These are phyloP conservation scores for Chironomus riparius DNA, from an alignment of 2,888 invertebrate species.

Conservation along the genomic window DNA sequence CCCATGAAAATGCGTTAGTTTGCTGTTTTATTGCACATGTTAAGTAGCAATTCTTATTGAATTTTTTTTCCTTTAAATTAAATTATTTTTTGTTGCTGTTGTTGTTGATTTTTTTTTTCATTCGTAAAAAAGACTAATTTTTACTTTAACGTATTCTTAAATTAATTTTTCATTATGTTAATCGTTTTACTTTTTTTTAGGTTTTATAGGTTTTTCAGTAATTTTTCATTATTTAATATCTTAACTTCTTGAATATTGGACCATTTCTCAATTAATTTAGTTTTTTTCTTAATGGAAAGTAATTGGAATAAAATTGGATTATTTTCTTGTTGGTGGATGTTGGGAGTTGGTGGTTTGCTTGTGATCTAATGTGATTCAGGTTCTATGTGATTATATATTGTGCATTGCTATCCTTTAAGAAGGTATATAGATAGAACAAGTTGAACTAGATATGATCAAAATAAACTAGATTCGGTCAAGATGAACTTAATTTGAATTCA, in stretches of 20 bases:
- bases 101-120: background rate
- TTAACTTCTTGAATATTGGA: background rate
- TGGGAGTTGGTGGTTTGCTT: too few species aligned
- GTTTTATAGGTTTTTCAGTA: background rate
- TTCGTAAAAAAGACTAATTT: background rate
- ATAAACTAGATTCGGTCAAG: too few species aligned
- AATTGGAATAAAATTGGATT: too few species aligned
- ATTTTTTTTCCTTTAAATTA: too few species aligned
- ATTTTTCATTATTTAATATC: background rate
- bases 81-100: background rate
- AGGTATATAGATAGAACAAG: too few species aligned
- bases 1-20: background rate
- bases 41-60: background rate
- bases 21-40: background rate
- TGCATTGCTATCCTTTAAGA: too few species aligned
- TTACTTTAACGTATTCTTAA: background rate
- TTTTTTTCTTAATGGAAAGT: background rate
- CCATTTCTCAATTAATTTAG: background rate
- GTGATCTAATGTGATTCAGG: too few species aligned
- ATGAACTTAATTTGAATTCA: too few species aligned
- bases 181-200: background rate
- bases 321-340: too few species aligned
- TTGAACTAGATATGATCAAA: too few species aligned
- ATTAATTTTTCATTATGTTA: background rate
- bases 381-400: too few species aligned